Percentiles rank a stretch among this genome's conserved stretches.
These are phyloP conservation scores for Globodera ellingtonae DNA, from an alignment of 1,140 invertebrate species.

Conservation along the genomic window DNA sequence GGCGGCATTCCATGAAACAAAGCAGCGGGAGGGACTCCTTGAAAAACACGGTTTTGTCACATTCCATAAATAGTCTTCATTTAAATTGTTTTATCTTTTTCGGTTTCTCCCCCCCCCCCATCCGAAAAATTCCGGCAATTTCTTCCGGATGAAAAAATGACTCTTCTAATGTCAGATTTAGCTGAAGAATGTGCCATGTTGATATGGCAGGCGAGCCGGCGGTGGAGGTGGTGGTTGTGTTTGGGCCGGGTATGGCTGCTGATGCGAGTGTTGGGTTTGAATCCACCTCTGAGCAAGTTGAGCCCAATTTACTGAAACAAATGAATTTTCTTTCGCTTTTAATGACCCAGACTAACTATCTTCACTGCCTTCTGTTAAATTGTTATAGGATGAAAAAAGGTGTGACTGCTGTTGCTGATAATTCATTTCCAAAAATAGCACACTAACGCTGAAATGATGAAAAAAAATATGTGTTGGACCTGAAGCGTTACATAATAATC, in stretches of 20 bases:
- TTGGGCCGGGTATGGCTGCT: constrained; percentile 21
- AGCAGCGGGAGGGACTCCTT: background rate
- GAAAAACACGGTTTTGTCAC: background rate
- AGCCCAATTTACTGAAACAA: constrained; percentile 42
- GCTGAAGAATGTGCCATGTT: background rate
- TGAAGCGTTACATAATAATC: no score
- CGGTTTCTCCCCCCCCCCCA: background rate
- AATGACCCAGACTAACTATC: background rate
- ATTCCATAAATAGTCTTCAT: background rate
- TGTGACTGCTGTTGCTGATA: constrained; percentile 9
- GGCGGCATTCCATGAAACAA: background rate
- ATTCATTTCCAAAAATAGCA: constrained; percentile 19
- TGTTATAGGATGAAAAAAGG: constrained; percentile 12
- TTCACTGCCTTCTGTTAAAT: constrained; percentile 1
- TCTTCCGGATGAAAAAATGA: background rate
- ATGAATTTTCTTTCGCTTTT: background rate
- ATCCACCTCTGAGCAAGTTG: constrained; percentile 45
- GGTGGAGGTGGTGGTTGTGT: constrained; percentile 20
- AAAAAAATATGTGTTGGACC: no score
- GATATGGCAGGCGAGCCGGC: background rate
- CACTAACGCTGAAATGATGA: background rate
- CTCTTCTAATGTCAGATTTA: no score
- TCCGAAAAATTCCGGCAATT: background rate
- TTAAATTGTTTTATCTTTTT: background rate
- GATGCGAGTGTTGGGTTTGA: constrained; percentile 21